These are phyloP conservation scores for Grammatotria lemairii DNA, from an alignment of 2,113 vertebrate genomes.

Conservation along the genomic window DNA sequence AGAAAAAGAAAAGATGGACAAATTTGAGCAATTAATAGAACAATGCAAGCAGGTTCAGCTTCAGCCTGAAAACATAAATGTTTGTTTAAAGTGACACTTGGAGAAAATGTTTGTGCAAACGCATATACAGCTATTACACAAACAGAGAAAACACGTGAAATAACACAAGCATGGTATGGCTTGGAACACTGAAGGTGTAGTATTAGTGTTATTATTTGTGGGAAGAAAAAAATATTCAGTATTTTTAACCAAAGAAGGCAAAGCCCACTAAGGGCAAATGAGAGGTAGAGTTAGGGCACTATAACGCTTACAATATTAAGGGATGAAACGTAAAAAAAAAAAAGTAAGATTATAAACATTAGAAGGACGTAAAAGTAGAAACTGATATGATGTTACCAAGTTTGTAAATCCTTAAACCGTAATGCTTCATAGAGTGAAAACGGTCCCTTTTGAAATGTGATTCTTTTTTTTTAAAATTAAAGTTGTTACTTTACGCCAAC, in stretches of 20 bases:
- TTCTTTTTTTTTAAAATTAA: fast-evolving
- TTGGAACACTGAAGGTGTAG: neutral
- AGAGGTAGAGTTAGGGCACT: neutral
- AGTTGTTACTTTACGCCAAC: neutral
- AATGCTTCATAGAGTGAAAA: neutral
- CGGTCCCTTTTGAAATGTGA: neutral
- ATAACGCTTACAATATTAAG: neutral
- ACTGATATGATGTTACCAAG: neutral
- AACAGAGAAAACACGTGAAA: neutral
- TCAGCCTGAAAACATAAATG: neutral
- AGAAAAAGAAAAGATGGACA: neutral
- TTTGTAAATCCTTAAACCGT: neutral
- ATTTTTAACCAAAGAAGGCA: neutral
- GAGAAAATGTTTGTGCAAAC: neutral
- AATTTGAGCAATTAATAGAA: neutral
- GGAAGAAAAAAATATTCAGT: neutral
- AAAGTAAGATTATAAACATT: neutral
- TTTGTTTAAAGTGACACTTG: neutral
- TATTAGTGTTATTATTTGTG: neutral
- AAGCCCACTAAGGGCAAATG: neutral
- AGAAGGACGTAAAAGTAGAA: neutral
- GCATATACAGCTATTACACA: neutral
- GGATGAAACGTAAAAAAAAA: neutral
- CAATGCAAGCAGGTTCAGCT: neutral
- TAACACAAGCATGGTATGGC: neutral